Evolutionary conservation across 64 coral and sea anemone genomes (phyloP).

Genomic region (Montipora efflorescens): DNA sequence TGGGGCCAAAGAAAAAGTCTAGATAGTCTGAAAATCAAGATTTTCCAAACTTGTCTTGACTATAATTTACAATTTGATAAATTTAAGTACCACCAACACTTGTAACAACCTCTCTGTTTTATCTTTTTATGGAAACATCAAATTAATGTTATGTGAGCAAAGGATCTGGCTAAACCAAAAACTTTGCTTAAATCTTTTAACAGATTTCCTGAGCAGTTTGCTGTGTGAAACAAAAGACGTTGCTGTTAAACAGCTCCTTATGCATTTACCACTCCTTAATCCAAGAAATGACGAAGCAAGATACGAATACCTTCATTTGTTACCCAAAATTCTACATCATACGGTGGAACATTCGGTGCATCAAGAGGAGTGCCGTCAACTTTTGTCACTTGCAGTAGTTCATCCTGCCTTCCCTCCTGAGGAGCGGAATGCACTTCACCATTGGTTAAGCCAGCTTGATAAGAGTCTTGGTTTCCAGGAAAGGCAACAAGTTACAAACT

Average conservation of each 20-base stretch:
- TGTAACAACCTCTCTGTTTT: no score
- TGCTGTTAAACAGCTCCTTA: conserved; percentile 83
- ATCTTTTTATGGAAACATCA: no score
- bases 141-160: no score
- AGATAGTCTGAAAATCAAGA: no score
- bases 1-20: no score
- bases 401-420: conserved; percentile 96
- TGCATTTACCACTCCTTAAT: conserved; percentile 85
- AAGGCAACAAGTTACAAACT: conserved; percentile 71
- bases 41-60: no score
- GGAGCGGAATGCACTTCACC: conserved; percentile 82
- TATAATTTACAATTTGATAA: no score
- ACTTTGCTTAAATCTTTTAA: neutral
- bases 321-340: conserved; percentile 87
- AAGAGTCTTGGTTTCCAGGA: conserved; percentile 81
- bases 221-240: conserved; percentile 82
- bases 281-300: conserved; percentile 93
- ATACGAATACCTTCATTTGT: conserved; percentile 89
- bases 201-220: conserved; percentile 86
- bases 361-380: conserved; percentile 94
- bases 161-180: neutral
- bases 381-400: conserved; percentile 94
- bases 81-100: no score
- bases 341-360: conserved; percentile 85
- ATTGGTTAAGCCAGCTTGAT: conserved; percentile 93